Evolutionary conservation across 1,140 invertebrate species (phyloP), one percentile per base, ranked within the genome.

Genomic region (Hypsibius dujardini): DNA sequence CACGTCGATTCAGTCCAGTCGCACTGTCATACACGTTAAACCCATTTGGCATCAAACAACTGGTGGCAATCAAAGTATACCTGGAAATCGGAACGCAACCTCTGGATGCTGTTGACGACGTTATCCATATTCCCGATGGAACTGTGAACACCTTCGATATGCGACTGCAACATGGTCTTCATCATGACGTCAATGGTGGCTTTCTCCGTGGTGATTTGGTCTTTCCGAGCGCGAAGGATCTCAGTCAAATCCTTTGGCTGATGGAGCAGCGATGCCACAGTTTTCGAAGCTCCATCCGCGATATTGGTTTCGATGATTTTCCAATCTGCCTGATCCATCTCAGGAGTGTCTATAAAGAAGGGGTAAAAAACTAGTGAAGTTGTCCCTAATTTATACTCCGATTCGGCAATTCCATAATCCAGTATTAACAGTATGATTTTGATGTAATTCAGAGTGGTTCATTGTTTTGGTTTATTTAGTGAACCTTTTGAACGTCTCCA

Each of bases 131-230:
- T 90, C 76, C 88, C 87, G n/a, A 98, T 84, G 0, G 94, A 95
- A 12, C 90, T 88, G 75, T 88, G 84, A 0, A 98, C 94, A 0
- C 93, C 94, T 82, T 98, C 95, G 56, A 98, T 79, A 80, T 98
- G 94, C 76, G 91, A 92, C 81, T 98, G 94, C 82, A 98, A 92
- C 2, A 92, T 92, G n/a, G 92, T 95, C 81, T 98, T 96, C 28
- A 98, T 79, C 84, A 95, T 90, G 14, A 93, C 91, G 81, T 98
- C 95, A 46, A 95, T 90, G 2, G 94, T 95, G 1, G 90, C 90
- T 81, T 96, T 88, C 73, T 92, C 62, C 3, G 12, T 67, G 12
- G 62, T 67, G 42, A 67, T 67, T 45, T 67, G 62, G 3, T 67
- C 62, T 3, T 67, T 67, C 12, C 62, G 62, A 67, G 62, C 62